Base-by-base conservation (phyloP, 1,140 invertebrate species). In the Bilobella aurantiaca region DNA sequence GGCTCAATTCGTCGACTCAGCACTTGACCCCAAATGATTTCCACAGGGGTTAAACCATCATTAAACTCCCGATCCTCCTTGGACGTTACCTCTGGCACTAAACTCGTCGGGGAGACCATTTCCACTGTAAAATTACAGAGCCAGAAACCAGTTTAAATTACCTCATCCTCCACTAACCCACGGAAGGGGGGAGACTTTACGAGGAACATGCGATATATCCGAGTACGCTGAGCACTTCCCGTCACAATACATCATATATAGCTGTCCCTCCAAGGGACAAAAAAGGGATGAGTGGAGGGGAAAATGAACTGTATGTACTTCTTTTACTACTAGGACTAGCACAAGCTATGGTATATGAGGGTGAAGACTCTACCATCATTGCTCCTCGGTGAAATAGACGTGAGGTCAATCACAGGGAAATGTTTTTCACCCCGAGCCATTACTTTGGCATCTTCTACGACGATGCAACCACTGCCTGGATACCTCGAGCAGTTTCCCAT, bases 391-490 rank as follows among this genome's bases (percentile, higher is more conserved):
- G 71, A 68, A 65, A 70, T 70, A 58, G 71, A 73, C 25, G 71
- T 73, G 32, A 67, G 69, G 67, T 73, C 71, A 69, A 69, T 46
- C 29, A 58, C 57, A 70, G 68, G 71, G 46, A 65, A 70, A 58
- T 70, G 68, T 58, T 73, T 73, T 28, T 73, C 71, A 57, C 73
- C 66, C 74, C 90, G 86, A 68, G 89, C 89, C 69, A 90, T 87
- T 73, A 88, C 87, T 80, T 91, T 91, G 64, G 90, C 87, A 79
- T 92, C 90, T 83, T 91, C 88, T 72, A 91, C 88, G 76, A 91
- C 79, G 76, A 91, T 90, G 79, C 90, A 92, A 78, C 90, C 90
- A 73, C 87, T 84, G 76, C 84, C 86, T 27, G 71, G 66, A 56
- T 73, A 68, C 16, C 68, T 60, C 62, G 66, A 66, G 14, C 74